Evolutionary conservation across 2,888 invertebrate genomes (phyloP).

Genomic region (Meteorus cinctellus): DNA sequence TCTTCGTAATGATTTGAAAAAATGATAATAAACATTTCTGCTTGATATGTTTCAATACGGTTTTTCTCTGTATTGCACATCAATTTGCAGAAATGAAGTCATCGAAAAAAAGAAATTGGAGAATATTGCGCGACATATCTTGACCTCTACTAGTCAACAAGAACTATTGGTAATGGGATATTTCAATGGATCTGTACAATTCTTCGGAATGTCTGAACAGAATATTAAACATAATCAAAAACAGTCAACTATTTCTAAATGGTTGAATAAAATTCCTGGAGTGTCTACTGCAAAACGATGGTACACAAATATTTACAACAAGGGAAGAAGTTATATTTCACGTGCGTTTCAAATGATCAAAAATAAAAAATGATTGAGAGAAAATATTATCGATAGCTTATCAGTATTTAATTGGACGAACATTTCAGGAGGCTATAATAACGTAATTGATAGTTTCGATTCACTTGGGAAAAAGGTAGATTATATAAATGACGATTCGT

Average conservation of each 20-base stretch:
- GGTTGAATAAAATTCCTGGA: constrained; percentile 61
- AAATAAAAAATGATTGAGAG: constrained; percentile 18
- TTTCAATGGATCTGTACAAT: constrained; percentile 59
- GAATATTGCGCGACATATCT: constrained; percentile 58
- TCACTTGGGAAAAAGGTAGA: constrained; percentile 58
- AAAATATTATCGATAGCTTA: constrained; percentile 6
- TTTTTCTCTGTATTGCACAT: constrained; percentile 2
- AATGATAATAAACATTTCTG: too few species aligned
- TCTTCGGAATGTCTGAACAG: constrained; percentile 59
- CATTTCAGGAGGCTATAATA: constrained; percentile 56
- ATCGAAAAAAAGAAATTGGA: constrained; percentile 58
- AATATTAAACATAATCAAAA: constrained; percentile 43
- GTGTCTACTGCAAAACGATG: constrained; percentile 56
- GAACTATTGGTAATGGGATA: constrained; percentile 64
- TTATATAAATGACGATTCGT: constrained; percentile 58
- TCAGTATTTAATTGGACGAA: constrained; percentile 15
- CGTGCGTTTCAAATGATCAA: constrained; percentile 52
- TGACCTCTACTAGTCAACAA: constrained; percentile 57
- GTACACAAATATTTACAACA: constrained; percentile 58
- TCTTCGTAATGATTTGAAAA: background rate
- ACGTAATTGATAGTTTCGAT: constrained; percentile 58
- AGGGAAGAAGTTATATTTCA: constrained; percentile 57
- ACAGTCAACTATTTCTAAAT: constrained; percentile 51
- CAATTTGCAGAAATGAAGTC: constrained; percentile 56
- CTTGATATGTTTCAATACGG: background rate